Evolutionary conservation across 2,797 vertebrate species (phyloP).

Genomic region (Hydrophis major): DNA sequence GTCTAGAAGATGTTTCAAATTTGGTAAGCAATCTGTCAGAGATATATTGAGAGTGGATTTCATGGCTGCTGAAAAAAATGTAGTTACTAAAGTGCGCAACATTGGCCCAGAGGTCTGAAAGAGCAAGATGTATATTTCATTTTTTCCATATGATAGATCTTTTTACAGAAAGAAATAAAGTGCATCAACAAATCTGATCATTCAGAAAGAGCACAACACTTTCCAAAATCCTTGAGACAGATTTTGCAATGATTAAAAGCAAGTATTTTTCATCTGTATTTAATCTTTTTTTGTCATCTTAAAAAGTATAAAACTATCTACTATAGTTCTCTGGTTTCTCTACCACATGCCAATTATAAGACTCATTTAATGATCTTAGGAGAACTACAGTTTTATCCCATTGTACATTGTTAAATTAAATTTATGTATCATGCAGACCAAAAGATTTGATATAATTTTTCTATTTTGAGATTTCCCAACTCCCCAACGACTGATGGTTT

Average conservation of each 20-base stretch:
- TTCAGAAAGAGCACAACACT: not conserved
- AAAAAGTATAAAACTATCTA: not conserved
- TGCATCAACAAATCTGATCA: not conserved
- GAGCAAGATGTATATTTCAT: not conserved
- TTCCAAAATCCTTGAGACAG: not conserved
- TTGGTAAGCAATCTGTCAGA: not conserved
- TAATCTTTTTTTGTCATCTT: not conserved
- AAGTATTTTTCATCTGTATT: not conserved
- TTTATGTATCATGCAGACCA: not conserved
- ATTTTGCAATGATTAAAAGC: not conserved
- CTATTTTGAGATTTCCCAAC: not conserved
- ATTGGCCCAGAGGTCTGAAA: not conserved
- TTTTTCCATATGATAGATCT: not conserved
- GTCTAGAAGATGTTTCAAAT: not conserved
- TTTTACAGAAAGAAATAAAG: not conserved
- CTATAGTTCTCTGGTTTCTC: not conserved
- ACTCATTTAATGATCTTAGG: not conserved
- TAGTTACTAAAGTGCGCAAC: not conserved
- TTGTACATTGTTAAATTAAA: not conserved
- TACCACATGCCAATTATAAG: not conserved
- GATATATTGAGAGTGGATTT: not conserved
- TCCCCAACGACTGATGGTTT: not conserved
- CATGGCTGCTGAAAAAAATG: not conserved
- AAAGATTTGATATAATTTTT: not conserved
- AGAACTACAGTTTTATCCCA: not conserved